These are phyloP conservation scores for Drosophila nr. perissopoda DNA, from an alignment of 2,888 invertebrate genomes.

Conservation along the genomic window DNA sequence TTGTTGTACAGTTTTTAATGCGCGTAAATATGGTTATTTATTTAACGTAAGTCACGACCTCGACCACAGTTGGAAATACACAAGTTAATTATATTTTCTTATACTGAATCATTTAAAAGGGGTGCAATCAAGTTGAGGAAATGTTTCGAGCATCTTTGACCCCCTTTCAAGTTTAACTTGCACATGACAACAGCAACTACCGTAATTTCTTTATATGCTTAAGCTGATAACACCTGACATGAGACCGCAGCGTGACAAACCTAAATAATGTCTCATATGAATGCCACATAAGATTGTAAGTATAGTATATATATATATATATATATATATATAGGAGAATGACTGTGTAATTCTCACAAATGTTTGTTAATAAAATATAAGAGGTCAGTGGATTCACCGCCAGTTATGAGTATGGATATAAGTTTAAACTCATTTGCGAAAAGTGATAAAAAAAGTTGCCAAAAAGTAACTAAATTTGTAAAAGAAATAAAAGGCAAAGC, in stretches of 20 bases:
- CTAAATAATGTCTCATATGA: not conserved
- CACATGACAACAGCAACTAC: conserved; percentile 1
- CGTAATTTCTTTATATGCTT: not conserved
- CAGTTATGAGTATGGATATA: conserved; percentile 2
- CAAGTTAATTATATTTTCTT: not conserved
- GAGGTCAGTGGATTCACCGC: conserved; percentile 26
- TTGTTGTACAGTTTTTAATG: conserved; percentile 16
- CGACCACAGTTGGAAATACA: not conserved
- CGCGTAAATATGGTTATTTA: conserved; percentile 28
- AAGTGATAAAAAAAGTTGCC: conserved; percentile 2
- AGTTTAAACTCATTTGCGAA: conserved; percentile 17
- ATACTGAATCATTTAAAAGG: not conserved
- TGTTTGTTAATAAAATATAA: not conserved
- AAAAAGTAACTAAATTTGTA: not conserved
- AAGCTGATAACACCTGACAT: conserved; percentile 28
- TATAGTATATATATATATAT: no score
- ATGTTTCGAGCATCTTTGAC: conserved; percentile 3
- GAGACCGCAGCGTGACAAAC: conserved; percentile 11
- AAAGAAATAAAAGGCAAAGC: not conserved
- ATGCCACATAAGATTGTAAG: not conserved
- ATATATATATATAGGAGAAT: not conserved
- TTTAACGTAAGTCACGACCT: not conserved
- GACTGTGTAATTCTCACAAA: not conserved
- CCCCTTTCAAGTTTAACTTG: conserved; percentile 13
- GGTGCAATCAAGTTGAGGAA: not conserved